Evolutionary conservation across 1,140 invertebrate species (phyloP), one percentile per base, ranked within the genome.

Genomic region (Zaprionus kolodkinae): DNA sequence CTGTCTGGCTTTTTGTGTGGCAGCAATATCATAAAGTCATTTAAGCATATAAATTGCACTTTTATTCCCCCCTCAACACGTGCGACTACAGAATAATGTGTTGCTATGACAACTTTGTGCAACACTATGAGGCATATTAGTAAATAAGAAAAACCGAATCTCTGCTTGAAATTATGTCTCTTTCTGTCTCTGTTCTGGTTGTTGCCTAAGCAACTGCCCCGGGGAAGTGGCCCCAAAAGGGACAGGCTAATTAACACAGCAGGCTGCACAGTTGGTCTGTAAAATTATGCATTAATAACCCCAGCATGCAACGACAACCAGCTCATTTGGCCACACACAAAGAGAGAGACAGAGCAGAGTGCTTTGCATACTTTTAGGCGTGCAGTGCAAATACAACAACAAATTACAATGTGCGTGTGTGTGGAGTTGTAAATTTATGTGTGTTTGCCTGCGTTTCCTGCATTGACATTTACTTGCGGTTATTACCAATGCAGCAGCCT

Each of bases 11-110:
- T 69, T 64, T 55, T n/a, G 56, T 67, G 21, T 76, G 71, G n/a
- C 7, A n/a, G 61, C 17, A 50, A 25, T 74, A 89, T 89, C 85
- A 88, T 88, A 88, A 88, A 88, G 85, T 88, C 85, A 88, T 89
- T 89, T 89, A 73, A 88, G 85, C 85, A 89, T 89, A 88, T 85
- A 88, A 88, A 88, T 88, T 88, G 85, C 85, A 88, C 81, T 88
- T 88, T 88, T 85, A 79, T 89, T 67, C 75, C 76, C 62, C 56
- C 79, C 78, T 61, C 74, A 50, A 43, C 79, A 81, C 74, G 73
- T 79, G 68, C 52, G 15, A 27, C 35, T 25, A 25, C 21, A 48
- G 30, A n/a, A 33, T 54, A 25, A 50, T 50, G 17, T 50, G 11
- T 4, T 50, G 40, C n/a, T 17, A 15, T 6, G 6, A 15, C 38